A percentile compares a stretch with the other conserved stretches of the same genome.
phyloP scores from a whole-genome alignment of 2,113 vertebrate genomes.

The Pardalotus punctatus region DNA sequence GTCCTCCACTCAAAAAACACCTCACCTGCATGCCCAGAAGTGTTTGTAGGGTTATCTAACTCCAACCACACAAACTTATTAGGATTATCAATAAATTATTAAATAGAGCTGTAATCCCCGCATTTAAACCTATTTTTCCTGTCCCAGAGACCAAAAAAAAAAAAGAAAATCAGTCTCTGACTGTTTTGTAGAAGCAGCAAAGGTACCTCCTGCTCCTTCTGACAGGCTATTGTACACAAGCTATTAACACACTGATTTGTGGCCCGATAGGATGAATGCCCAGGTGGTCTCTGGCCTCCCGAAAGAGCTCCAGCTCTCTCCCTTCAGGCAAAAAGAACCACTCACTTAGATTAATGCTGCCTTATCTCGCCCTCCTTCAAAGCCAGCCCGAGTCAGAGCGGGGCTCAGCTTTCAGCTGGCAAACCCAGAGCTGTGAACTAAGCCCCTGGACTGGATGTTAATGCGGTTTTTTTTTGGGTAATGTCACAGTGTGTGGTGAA shows the following conservation, averaged over 20 bases:
- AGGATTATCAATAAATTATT: background rate
- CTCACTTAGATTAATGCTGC: slow-evolving; percentile 50
- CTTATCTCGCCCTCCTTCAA: slow-evolving; percentile 55
- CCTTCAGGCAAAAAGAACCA: slow-evolving; percentile 17
- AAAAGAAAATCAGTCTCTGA: background rate
- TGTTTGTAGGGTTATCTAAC: background rate
- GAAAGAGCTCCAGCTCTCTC: slow-evolving; percentile 16
- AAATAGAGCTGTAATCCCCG: background rate
- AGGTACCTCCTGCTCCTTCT: background rate
- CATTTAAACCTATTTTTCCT: no score
- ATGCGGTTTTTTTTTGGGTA: background rate
- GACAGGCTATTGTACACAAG: slow-evolving; percentile 25
- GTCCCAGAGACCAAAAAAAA: background rate
- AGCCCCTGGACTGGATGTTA: slow-evolving; percentile 26
- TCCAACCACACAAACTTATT: background rate
- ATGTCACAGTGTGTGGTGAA: background rate
- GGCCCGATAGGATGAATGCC: background rate
- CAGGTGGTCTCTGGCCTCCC: slow-evolving; percentile 36
- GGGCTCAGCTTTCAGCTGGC: slow-evolving; percentile 60
- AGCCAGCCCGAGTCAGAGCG: background rate
- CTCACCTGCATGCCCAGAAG: background rate
- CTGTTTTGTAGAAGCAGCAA: background rate
- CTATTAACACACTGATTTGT: slow-evolving; percentile 38
- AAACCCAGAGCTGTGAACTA: slow-evolving; percentile 24
- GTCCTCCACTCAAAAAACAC: background rate